Percentiles rank a stretch among this genome's conserved stretches.
Conservation (phyloP, 2,113 vertebrate genomes). For the Accipiter cooperii region DNA sequence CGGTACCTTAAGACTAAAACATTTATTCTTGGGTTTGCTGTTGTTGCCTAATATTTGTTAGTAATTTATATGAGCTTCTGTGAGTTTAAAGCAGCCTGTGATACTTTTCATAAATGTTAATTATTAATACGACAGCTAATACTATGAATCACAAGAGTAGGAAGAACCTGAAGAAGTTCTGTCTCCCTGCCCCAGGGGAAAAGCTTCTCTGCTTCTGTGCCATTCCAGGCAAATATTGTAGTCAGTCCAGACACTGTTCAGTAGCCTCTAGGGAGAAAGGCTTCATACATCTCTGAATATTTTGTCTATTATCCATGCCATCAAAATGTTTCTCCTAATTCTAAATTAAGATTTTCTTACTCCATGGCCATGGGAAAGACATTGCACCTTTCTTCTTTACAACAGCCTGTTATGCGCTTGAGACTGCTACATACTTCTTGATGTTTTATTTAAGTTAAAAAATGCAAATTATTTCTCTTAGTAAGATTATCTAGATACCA, state of each 20-base stretch:
- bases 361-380: not conserved
- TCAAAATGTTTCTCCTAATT: not conserved
- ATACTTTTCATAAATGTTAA: not conserved
- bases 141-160: not conserved
- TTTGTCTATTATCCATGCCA: not conserved
- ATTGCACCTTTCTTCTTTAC: not conserved
- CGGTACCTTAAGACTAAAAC: not conserved
- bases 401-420: not conserved
- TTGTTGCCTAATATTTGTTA: not conserved
- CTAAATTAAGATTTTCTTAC: not conserved
- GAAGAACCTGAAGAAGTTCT: not conserved
- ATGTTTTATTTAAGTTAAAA: not conserved
- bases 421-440: not conserved
- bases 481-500: not conserved
- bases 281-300: not conserved
- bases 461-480: not conserved
- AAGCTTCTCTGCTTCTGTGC: not conserved
- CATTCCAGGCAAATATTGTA: not conserved
- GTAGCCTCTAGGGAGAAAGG: not conserved
- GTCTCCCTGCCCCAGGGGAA: not conserved
- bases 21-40: not conserved
- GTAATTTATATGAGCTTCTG: not conserved
- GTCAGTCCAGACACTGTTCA: not conserved
- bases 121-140: not conserved
- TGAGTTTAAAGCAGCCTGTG: not conserved